Evolutionary conservation across 2,888 invertebrate genomes (phyloP).

Genomic region (Eurois occulta): DNA sequence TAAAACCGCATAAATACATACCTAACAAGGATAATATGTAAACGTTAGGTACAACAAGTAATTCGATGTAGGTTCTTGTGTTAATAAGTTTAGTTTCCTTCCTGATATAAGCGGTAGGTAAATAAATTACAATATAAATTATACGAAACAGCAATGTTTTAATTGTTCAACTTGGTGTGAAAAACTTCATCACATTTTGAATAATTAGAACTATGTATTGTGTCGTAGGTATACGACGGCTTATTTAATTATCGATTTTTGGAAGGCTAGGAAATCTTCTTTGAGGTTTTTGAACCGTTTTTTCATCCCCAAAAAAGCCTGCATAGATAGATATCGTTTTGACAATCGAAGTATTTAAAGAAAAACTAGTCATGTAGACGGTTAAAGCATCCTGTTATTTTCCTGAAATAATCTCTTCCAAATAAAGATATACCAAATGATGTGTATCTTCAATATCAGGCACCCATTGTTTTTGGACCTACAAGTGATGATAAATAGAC

Average conservation of each 20-base stretch:
- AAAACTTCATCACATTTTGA: conserved; percentile 8
- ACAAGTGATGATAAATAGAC: conserved; percentile 3
- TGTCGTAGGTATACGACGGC: not conserved
- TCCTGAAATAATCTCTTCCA: not conserved
- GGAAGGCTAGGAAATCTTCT: not conserved
- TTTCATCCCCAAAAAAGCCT: no score
- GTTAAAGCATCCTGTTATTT: not conserved
- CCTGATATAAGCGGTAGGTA: conserved; percentile 49
- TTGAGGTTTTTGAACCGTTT: not conserved
- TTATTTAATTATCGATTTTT: not conserved
- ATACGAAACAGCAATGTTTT: conserved; percentile 36
- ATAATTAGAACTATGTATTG: conserved; percentile 9
- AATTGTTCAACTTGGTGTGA: conserved; percentile 18
- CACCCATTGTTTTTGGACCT: not conserved
- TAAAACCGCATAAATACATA: conserved; percentile 28
- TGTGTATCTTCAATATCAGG: not conserved
- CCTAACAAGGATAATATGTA: conserved; percentile 53
- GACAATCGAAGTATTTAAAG: not conserved
- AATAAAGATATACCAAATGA: not conserved
- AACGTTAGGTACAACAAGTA: conserved; percentile 46
- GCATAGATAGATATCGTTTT: no score
- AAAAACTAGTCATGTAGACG: not conserved
- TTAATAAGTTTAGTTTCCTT: conserved; percentile 61
- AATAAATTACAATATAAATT: conserved; percentile 54
- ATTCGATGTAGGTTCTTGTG: conserved; percentile 47